Evolutionary conservation across 92 coral and sea anemone genomes (phyloP).

Genomic region (Galaxea fascicularis): DNA sequence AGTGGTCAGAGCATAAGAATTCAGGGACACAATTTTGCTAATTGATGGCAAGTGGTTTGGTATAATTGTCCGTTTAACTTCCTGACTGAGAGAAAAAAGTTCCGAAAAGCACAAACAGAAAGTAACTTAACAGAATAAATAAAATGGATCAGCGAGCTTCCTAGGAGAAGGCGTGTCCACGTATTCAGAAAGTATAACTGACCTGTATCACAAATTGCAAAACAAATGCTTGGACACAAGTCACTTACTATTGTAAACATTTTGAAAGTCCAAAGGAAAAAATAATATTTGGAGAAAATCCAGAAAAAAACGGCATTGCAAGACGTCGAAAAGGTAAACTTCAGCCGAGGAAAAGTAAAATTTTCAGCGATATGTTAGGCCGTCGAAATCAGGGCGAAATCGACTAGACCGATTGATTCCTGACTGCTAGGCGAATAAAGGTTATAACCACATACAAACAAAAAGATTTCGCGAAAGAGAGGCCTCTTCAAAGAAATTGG

Average conservation of each 20-base stretch:
- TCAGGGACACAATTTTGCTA: neutral
- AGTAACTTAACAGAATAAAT: too few relatives aligned
- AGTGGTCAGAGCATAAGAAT: neutral
- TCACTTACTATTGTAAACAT: constrained; percentile 7
- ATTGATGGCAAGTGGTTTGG: too few relatives aligned
- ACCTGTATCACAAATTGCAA: neutral
- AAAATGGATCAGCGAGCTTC: too few relatives aligned
- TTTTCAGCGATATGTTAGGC: neutral
- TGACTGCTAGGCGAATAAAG: neutral
- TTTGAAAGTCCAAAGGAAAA: neutral
- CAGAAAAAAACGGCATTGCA: neutral
- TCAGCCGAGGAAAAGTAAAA: neutral
- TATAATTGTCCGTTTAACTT: too few relatives aligned
- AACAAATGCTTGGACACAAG: neutral
- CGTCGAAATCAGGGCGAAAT: neutral
- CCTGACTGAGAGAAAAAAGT: neutral
- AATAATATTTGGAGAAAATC: neutral
- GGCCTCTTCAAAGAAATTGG: neutral
- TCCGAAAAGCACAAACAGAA: neutral
- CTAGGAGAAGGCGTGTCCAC: constrained; percentile 5
- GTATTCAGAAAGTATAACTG: constrained; percentile 9
- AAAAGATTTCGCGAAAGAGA: neutral
- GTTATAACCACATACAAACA: neutral
- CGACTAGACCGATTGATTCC: neutral
- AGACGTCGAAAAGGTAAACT: neutral